phyloP scores from a whole-genome alignment of 2,113 vertebrate genomes.

The Cyanoramphus novaezelandiae region DNA sequence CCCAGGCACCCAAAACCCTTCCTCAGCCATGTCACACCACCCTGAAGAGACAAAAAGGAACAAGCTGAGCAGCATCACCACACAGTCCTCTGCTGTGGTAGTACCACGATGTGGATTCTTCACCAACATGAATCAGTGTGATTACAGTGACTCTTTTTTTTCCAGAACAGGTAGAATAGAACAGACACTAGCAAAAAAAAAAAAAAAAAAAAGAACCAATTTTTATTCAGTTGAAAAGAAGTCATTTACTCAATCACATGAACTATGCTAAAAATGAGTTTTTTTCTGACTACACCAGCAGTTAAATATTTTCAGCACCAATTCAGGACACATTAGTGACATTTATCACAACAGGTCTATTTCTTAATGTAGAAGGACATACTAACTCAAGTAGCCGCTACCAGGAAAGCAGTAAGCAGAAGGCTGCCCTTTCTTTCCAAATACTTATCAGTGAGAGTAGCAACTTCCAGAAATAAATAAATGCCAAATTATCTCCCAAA shows the following conservation, averaged over 20 bases:
- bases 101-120: neutral
- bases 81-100: neutral
- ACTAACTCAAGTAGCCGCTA: slow-evolving; percentile 61
- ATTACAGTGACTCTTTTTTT: neutral
- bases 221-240: slow-evolving; percentile 70
- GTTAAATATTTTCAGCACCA: slow-evolving; percentile 72
- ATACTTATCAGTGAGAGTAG: slow-evolving; percentile 15
- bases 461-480: slow-evolving; percentile 64
- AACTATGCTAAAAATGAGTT: slow-evolving; percentile 65
- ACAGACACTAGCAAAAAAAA: slow-evolving; percentile 63
- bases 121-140: neutral
- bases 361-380: slow-evolving; percentile 64
- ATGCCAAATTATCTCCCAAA: slow-evolving; percentile 64
- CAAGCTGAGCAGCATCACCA: neutral
- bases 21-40: neutral
- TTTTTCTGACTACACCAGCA: slow-evolving; percentile 67
- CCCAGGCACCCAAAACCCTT: neutral
- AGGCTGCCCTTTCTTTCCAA: slow-evolving; percentile 42
- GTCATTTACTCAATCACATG: slow-evolving; percentile 67
- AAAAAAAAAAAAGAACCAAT: neutral
- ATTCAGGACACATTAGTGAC: slow-evolving; percentile 71
- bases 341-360: slow-evolving; percentile 67
- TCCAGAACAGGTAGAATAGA: slow-evolving; percentile 28
- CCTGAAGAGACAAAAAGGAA: neutral
- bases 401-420: slow-evolving; percentile 51